phyloP scores from a whole-genome alignment of 2,888 invertebrate species.

The Brenthis ino region DNA sequence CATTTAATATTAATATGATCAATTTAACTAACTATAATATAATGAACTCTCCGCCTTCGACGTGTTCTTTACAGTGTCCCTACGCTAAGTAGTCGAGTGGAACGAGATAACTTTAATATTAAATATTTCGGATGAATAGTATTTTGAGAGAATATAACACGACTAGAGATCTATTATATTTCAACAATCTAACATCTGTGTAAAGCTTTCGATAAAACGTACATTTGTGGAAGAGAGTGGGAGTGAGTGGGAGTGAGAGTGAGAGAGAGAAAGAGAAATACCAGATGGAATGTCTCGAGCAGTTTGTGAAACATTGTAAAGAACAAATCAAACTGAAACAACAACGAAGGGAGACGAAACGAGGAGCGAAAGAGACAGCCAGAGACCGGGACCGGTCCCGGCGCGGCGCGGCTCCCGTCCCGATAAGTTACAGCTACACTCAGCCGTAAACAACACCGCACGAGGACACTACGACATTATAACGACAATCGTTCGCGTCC shows the following conservation, averaged over 20 bases:
- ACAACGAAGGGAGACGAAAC: constrained; percentile 40
- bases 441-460: too few relatives aligned
- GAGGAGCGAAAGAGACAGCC: constrained; percentile 29
- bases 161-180: constrained; percentile 38
- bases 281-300: constrained; percentile 46
- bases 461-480: too few relatives aligned
- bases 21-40: constrained; percentile 72
- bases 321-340: constrained; percentile 45
- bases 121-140: constrained; percentile 29
- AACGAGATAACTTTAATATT: constrained; percentile 9
- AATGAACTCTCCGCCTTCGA: constrained; percentile 53
- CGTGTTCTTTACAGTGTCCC: constrained; percentile 47
- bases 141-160: constrained; percentile 36
- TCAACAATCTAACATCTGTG: constrained; percentile 38
- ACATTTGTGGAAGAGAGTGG: constrained; percentile 28
- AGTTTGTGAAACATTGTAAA: constrained; percentile 43
- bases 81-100: constrained; percentile 13
- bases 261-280: constrained; percentile 23
- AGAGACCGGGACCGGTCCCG: neutral
- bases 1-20: constrained; percentile 51
- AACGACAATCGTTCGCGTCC: too few relatives aligned
- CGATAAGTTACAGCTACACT: too few relatives aligned
- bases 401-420: too few relatives aligned
- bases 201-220: constrained; percentile 37
- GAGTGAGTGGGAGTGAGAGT: neutral